Base-by-base conservation (phyloP, 2,797 vertebrate genomes). In the Pyrrhura leucotis region DNA sequence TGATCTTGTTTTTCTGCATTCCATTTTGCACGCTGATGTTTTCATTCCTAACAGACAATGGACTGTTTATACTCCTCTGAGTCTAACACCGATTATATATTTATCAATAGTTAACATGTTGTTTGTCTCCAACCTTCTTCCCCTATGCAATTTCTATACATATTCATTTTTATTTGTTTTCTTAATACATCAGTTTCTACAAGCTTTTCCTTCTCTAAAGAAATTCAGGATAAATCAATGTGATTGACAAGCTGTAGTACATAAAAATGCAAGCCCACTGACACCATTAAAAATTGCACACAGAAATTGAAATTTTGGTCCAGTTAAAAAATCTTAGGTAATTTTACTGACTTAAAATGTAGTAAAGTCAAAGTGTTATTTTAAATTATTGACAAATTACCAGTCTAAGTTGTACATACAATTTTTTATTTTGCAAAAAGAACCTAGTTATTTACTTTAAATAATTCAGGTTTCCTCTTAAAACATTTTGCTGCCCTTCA, bases 81-180 rank as follows among this genome's bases (percentile, higher is more conserved):
- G 74, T 93, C 59, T 89, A 87, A 56, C 51, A 90, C 23, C 10
- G 2, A 61, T 48, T 56, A 50, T 88, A 42, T 74, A 80, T 87
- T 92, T 90, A 72, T 90, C 62, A 67, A 37, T 73, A 29, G 16
- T n/a, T 67, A 85, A 12, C 25, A 58, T 17, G 23, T 51, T 88
- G 67, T 74, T 90, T 78, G 66, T 83, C 81, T 94, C 81, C 87
- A 80, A 50, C 56, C 28, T 92, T 76, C 50, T 89, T 90, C 12
- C 25, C 35, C 33, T 26, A 5, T 75, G 18, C 66, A 79, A 39
- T 66, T 90, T 76, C 11, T 79, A 28, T 53, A 73, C 10, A 25
- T 76, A 62, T 12, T 71, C 1, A 29, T 58, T 76, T 88, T 79
- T 62, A 72, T 62, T 67, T 5, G 29, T 89, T 93, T 80, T 85